Conservation (phyloP, 2,113 vertebrate species). For the Aspiorhynchus laticeps region DNA sequence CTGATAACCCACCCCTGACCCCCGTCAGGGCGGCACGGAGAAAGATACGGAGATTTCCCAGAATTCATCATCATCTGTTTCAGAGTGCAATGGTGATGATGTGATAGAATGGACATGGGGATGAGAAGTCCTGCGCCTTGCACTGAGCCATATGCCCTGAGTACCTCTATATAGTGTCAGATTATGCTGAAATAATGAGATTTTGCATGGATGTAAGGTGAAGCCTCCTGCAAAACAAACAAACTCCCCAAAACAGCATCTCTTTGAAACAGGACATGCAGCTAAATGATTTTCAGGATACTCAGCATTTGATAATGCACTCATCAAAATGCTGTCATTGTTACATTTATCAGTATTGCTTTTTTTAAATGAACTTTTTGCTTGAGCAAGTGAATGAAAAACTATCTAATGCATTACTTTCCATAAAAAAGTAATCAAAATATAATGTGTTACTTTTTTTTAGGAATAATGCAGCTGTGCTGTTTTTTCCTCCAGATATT, state of each 20-base stretch:
- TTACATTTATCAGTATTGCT: not conserved
- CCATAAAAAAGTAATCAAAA: not conserved
- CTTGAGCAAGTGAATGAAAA: not conserved
- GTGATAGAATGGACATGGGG: slow-evolving; percentile 58
- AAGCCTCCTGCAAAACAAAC: not conserved
- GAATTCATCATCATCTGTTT: slow-evolving; percentile 63
- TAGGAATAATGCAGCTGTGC: not conserved
- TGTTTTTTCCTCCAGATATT: not conserved
- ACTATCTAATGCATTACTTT: not conserved
- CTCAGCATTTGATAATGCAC: not conserved
- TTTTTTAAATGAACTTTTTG: not conserved
- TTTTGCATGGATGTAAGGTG: slow-evolving; percentile 5
- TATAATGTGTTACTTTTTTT: not conserved
- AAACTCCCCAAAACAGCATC: not conserved
- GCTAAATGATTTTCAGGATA: not conserved
- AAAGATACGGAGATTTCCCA: slow-evolving; percentile 84
- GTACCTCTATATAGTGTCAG: not conserved
- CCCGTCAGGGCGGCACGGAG: slow-evolving; percentile 67
- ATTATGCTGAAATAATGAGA: slow-evolving; percentile 31
- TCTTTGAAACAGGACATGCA: not conserved
- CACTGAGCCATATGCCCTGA: slow-evolving; percentile 45
- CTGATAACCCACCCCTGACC: slow-evolving; percentile 51
- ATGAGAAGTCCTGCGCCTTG: slow-evolving; percentile 45
- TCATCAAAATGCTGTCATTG: not conserved
- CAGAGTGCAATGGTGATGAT: slow-evolving; percentile 54